A percentile compares a stretch with the other conserved stretches of the same genome.
Evolutionary conservation across 2,888 invertebrate species (phyloP).

Genomic region (Panzeria rudis): DNA sequence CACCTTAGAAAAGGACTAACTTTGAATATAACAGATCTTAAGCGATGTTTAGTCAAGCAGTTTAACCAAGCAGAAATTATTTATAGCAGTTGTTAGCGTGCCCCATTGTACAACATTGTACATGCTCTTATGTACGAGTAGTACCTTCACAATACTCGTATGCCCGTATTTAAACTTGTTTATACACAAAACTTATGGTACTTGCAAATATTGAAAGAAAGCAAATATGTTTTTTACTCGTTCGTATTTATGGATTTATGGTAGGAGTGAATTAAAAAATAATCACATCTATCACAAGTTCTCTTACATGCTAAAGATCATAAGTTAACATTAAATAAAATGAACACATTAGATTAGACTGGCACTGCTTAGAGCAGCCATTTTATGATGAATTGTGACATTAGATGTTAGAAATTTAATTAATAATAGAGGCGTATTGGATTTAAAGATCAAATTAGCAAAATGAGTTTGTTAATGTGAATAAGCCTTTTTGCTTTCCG

Average conservation of each 20-base stretch:
- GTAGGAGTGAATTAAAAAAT: conserved; percentile 25
- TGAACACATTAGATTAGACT: not conserved
- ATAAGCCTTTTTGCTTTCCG: not conserved
- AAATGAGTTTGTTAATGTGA: not conserved
- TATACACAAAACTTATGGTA: not conserved
- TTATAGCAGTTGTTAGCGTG: conserved; percentile 36
- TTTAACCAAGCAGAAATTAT: conserved; percentile 61
- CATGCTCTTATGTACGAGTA: not conserved
- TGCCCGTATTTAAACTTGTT: conserved; percentile 24
- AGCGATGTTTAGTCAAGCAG: conserved; percentile 23
- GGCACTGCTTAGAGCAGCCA: not conserved
- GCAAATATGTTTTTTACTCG: not conserved
- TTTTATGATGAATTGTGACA: not conserved
- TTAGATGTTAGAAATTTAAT: conserved; percentile 10
- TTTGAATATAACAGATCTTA: conserved; percentile 38
- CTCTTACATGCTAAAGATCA: conserved; percentile 22
- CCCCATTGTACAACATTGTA: conserved; percentile 1
- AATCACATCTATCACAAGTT: conserved; percentile 49
- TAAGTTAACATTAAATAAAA: not conserved
- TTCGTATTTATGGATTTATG: not conserved
- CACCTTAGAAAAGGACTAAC: conserved; percentile 60
- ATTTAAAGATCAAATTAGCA: not conserved
- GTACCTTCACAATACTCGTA: not conserved
- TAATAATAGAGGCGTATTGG: not conserved
- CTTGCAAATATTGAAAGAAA: conserved; percentile 30